These are phyloP conservation scores for Dryocosmus kuriphilus DNA, from an alignment of 2,888 invertebrate genomes.

Conservation along the genomic window DNA sequence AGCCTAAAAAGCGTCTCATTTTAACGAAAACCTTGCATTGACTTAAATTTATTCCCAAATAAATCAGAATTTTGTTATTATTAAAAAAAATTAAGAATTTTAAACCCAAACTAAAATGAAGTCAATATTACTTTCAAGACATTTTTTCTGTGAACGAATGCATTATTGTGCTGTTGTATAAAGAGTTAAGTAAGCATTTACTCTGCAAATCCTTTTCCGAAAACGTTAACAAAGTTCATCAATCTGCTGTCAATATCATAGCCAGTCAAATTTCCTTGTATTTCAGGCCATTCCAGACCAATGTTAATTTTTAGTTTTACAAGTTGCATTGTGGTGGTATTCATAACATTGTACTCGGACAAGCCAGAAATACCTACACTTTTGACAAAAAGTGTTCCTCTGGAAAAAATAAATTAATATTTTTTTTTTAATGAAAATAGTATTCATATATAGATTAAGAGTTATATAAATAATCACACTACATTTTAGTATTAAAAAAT, in stretches of 20 bases:
- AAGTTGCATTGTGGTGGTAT: background rate
- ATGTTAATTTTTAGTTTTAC: background rate
- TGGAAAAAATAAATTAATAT: background rate
- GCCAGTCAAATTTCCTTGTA: background rate
- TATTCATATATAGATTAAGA: background rate
- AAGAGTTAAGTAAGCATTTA: slow-evolving; percentile 20
- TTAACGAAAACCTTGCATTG: too few relatives aligned
- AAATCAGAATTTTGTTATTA: too few relatives aligned
- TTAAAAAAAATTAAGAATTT: too few relatives aligned
- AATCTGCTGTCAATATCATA: background rate
- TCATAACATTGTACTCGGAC: slow-evolving; percentile 38
- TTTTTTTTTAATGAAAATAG: background rate
- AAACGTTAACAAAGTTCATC: slow-evolving; percentile 39
- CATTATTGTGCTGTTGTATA: too few relatives aligned
- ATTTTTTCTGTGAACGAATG: too few relatives aligned
- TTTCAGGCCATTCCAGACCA: slow-evolving; percentile 31
- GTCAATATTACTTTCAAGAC: too few relatives aligned
- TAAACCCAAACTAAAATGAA: too few relatives aligned
- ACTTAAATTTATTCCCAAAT: too few relatives aligned
- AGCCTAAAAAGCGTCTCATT: too few relatives aligned
- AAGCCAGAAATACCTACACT: slow-evolving; percentile 30
- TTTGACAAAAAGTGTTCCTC: slow-evolving; percentile 1
- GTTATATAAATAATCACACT: too few relatives aligned
- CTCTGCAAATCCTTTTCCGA: slow-evolving; percentile 50
- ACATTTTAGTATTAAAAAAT: too few relatives aligned